Conservation (phyloP, 2,113 vertebrate species). For the Leptodactylus fuscus region DNA sequence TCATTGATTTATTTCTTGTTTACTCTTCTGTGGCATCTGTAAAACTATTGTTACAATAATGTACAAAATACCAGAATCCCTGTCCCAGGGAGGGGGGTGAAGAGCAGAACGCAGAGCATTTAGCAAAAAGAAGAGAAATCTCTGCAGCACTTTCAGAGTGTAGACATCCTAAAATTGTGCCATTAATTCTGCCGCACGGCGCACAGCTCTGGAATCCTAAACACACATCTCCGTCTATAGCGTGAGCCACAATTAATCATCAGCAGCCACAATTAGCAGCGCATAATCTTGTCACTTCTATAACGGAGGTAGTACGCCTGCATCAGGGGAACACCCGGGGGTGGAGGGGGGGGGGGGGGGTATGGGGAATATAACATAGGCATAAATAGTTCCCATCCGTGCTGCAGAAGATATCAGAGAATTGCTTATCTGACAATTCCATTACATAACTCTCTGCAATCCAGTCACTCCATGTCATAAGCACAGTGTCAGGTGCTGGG, state of each 20-base stretch:
- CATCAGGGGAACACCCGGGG: not conserved
- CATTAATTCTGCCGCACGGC: not conserved
- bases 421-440: not conserved
- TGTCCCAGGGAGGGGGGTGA: too few relatives aligned
- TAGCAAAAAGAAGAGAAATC: constrained; percentile 9
- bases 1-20: not conserved
- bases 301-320: not conserved
- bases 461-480: too few relatives aligned
- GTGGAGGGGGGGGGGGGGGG: not conserved
- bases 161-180: constrained; percentile 31
- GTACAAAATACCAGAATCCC: not conserved
- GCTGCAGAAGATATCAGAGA: not conserved
- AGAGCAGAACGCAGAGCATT: not conserved
- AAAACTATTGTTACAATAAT: constrained; percentile 7
- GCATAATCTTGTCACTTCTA: constrained; percentile 7
- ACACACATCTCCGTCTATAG: constrained; percentile 18
- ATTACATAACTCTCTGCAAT: not conserved
- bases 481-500: too few relatives aligned
- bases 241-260: not conserved
- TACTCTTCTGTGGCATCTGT: not conserved
- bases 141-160: constrained; percentile 15
- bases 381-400: not conserved
- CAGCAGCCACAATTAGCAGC: constrained; percentile 20
- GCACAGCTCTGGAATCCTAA: constrained; percentile 35
- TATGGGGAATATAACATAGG: not conserved